Evolutionary conservation across 2,113 vertebrate genomes (phyloP).

Genomic region (Cynoglossus semilaevis): DNA sequence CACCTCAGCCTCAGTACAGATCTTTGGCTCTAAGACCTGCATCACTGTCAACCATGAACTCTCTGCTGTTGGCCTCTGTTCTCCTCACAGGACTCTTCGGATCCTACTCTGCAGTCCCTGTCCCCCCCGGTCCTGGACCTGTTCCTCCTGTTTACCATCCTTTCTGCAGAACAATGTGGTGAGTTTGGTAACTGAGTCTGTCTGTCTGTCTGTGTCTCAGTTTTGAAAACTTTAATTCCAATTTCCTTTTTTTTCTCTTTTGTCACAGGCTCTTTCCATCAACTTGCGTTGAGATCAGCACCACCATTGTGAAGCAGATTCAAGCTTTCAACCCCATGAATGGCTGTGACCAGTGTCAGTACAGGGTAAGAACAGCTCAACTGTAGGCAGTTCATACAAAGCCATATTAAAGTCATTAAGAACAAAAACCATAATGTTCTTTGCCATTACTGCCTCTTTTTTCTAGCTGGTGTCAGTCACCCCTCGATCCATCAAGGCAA

Average conservation of each 20-base stretch:
- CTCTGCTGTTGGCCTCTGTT: constrained; percentile 34
- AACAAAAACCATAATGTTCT: too few species aligned
- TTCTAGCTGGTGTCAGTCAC: constrained; percentile 31
- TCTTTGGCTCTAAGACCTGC: background rate
- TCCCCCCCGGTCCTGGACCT: background rate
- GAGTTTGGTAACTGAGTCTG: background rate
- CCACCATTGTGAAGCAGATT: constrained; percentile 32
- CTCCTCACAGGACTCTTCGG: constrained; percentile 33
- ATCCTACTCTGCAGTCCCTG: background rate
- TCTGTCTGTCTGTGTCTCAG: background rate
- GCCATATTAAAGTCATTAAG: too few species aligned
- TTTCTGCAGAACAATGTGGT: constrained; percentile 51
- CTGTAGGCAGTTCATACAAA: too few species aligned
- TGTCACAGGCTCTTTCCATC: constrained; percentile 31
- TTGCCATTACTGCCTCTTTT: too few species aligned
- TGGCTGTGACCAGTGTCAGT: constrained; percentile 30
- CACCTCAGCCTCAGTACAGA: background rate
- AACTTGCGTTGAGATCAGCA: constrained; percentile 27
- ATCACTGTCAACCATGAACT: constrained; percentile 21
- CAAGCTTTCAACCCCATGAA: constrained; percentile 15
- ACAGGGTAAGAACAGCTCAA: constrained; percentile 11
- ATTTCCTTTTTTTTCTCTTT: background rate
- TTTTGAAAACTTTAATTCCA: background rate
- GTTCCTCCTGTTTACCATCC: constrained; percentile 20
- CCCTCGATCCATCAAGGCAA: constrained; percentile 16